Evolutionary conservation across 2,113 vertebrate species (phyloP), one percentile per base, ranked within the genome.

Genomic region (Athene cunicularia): DNA sequence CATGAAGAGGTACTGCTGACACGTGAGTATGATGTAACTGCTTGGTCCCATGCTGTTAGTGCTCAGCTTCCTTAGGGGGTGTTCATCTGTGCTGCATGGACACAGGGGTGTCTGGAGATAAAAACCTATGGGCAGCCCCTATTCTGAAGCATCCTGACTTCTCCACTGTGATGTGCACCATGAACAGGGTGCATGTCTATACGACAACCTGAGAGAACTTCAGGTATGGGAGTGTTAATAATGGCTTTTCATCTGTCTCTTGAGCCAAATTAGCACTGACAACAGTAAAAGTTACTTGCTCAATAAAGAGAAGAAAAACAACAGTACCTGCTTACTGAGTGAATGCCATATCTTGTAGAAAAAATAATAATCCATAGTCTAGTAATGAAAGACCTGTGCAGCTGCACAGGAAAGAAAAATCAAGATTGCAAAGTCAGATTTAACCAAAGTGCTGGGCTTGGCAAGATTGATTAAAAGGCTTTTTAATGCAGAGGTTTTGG

Each of bases 1-100:
- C n/a, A 39, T 0, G 0, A 50, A 27, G 28, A 41, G 41, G 23
- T 63, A 23, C 33, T 58, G 56, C 75, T 47, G 45, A 15, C 71
- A 35, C 3, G 4, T 0, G 3, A 64, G 26, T 50, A 56, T 1
- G 2, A 11, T 0, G 0, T 39, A 74, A 30, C 14, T 56, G 27
- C 67, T 43, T 47, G 30, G 30, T 68, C 49, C 30, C 1, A 0
- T 53, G 53, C 79, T 55, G 5, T 16, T 35, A 43, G 45, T 33
- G 52, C 50, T 56, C 35, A n/a, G 15, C 63, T 86, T 76, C 63
- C 39, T 47, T 15, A 35, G 22, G 22, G 26, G 30, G 9, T 59
- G 18, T 60, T 70, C 1, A 0, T 19, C 28, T 63, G 49, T 14
- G 30, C 35, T 59, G 32, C 14, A 1, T 32, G 37, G 37, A 15